A percentile compares a stretch with the other conserved stretches of the same genome.
These are phyloP conservation scores for Crambe crambe DNA, from an alignment of 37 sponge, comb jelly and placozoan genomes.

Conservation along the genomic window DNA sequence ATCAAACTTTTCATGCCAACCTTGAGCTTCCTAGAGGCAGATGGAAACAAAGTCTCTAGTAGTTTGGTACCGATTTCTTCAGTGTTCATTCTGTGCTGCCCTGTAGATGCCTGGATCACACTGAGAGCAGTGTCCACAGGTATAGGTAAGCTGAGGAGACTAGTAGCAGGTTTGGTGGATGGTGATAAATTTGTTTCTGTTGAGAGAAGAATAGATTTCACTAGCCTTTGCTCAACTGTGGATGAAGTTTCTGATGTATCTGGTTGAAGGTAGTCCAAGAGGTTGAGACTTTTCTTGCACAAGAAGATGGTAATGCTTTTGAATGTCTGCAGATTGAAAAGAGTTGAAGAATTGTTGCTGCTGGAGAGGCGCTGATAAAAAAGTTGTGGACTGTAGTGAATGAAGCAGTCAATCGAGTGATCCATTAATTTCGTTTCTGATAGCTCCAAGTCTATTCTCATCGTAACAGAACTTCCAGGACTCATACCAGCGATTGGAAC, in stretches of 20 bases:
- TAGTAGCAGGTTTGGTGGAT: not conserved
- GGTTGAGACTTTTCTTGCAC: not conserved
- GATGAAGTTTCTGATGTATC: not conserved
- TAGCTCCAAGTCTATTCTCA: not conserved
- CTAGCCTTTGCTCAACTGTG: not conserved
- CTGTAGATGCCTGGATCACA: not conserved
- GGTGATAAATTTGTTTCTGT: not conserved
- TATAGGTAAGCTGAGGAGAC: not conserved
- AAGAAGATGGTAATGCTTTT: not conserved
- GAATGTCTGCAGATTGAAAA: not conserved
- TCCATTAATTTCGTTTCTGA: not conserved
- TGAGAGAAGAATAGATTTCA: not conserved
- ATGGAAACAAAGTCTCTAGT: not conserved
- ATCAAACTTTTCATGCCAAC: too few species aligned
- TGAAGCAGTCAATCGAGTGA: not conserved
- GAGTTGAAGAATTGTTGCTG: not conserved
- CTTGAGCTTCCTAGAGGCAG: too few species aligned
- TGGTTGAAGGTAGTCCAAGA: constrained; percentile 4
- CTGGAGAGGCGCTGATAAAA: not conserved
- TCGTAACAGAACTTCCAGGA: not conserved
- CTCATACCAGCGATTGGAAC: constrained; percentile 1
- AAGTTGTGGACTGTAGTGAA: not conserved
- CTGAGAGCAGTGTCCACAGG: not conserved
- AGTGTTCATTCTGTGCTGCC: not conserved
- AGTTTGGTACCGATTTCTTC: not conserved